Evolutionary conservation across 2,797 vertebrate species (phyloP).

Genomic region (Lacerta agilis): DNA sequence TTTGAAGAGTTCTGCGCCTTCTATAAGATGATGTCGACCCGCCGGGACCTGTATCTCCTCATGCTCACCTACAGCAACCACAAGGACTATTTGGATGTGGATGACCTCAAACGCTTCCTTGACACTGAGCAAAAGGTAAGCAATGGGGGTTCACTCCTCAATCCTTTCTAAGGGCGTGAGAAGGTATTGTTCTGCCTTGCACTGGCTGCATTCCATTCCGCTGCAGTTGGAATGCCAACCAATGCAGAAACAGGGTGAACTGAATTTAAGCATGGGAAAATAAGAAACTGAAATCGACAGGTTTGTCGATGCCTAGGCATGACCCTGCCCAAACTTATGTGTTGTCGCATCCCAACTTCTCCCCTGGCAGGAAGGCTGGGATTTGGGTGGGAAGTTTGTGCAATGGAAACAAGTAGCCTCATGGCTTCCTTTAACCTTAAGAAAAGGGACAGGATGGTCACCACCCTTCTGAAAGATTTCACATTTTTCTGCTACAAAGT

Average conservation of each 20-base stretch:
- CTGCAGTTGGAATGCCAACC: too few species aligned
- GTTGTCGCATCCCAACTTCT: not conserved
- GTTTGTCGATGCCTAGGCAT: too few species aligned
- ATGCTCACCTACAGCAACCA: constrained; percentile 97
- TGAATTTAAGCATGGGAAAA: too few species aligned
- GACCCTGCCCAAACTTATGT: not conserved
- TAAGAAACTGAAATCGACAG: too few species aligned
- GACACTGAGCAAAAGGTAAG: constrained; percentile 94
- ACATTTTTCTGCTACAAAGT: not conserved
- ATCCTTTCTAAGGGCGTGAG: too few species aligned
- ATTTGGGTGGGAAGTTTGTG: not conserved
- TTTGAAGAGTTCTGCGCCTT: constrained; percentile 98
- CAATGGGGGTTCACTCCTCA: accelerated
- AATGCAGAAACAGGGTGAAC: too few species aligned
- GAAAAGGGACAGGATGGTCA: not conserved
- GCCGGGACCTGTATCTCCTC: constrained; percentile 94
- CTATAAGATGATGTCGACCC: constrained; percentile 99
- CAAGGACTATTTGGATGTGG: constrained; percentile 89
- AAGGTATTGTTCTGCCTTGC: too few species aligned
- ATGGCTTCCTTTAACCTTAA: not conserved
- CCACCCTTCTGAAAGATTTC: not conserved
- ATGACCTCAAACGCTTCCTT: constrained; percentile 88
- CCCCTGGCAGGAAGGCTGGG: not conserved
- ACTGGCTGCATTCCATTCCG: too few species aligned
- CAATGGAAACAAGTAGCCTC: not conserved